Conservation (phyloP, 2,113 vertebrate genomes). For the Eretmochelys imbricata region DNA sequence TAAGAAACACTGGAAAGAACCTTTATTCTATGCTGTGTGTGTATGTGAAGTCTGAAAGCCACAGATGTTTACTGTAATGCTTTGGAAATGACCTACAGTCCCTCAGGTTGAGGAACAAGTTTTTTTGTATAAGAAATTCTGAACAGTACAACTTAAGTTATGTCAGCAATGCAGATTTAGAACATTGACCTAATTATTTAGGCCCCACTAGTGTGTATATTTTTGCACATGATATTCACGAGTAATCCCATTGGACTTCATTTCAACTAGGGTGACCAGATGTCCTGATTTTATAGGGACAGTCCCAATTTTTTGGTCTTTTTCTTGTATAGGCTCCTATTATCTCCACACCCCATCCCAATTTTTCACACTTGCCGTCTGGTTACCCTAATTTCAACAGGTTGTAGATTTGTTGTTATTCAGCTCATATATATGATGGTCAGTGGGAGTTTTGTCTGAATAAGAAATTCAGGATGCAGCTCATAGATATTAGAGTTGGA, state of each 20-base stretch:
- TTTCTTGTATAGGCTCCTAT: too few relatives aligned
- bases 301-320: too few relatives aligned
- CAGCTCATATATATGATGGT: not conserved
- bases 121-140: not conserved
- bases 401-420: slow-evolving; percentile 15
- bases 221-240: not conserved
- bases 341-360: too few relatives aligned
- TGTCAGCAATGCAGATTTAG: not conserved
- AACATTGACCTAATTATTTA: not conserved
- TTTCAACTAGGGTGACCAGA: not conserved
- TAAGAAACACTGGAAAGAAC: slow-evolving; percentile 62
- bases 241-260: not conserved
- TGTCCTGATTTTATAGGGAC: too few relatives aligned
- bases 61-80: slow-evolving; percentile 19
- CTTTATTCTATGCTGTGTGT: slow-evolving; percentile 51
- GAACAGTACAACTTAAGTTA: not conserved
- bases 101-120: slow-evolving; percentile 53
- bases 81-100: slow-evolving; percentile 57
- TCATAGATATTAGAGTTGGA: not conserved
- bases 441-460: not conserved
- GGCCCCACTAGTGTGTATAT: not conserved
- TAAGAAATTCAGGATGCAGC: not conserved
- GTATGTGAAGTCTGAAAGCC: slow-evolving; percentile 36
- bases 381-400: not conserved
- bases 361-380: too few relatives aligned